Evolutionary conservation across 2,888 invertebrate species (phyloP).

Genomic region (Drymonia ruficornis): DNA sequence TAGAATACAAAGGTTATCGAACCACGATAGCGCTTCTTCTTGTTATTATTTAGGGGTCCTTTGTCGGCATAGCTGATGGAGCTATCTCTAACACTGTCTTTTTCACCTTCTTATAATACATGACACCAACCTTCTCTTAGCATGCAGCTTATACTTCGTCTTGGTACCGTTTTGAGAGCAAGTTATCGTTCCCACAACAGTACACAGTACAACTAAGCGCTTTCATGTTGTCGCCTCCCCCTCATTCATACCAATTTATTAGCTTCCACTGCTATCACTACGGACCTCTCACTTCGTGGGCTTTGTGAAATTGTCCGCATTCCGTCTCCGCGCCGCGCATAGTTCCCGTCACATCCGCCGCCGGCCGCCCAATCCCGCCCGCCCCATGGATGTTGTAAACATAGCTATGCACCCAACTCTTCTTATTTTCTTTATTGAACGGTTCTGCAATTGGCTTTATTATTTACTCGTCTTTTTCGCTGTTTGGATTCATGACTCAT

Average conservation of each 20-base stretch:
- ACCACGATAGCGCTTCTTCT: too few relatives aligned
- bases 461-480: conserved; percentile 36
- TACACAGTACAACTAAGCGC: conserved; percentile 43
- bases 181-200: not conserved
- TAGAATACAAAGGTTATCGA: too few relatives aligned
- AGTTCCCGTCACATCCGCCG: conserved; percentile 65
- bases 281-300: conserved; percentile 71
- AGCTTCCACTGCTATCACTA: conserved; percentile 73
- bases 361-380: conserved; percentile 49
- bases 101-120: too few relatives aligned
- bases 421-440: conserved; percentile 51
- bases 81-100: too few relatives aligned
- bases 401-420: conserved; percentile 45
- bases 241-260: conserved; percentile 68
- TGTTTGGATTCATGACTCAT: conserved; percentile 38
- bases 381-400: conserved; percentile 62
- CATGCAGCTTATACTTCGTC: too few relatives aligned
- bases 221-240: conserved; percentile 65
- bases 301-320: conserved; percentile 76
- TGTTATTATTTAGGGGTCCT: too few relatives aligned
- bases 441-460: conserved; percentile 46
- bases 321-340: conserved; percentile 64
- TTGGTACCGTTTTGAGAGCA: too few relatives aligned
- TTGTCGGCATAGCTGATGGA: too few relatives aligned
- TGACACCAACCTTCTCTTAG: too few relatives aligned